Conservation (phyloP, 2,888 invertebrate species). For the Calameuta pallipes region DNA sequence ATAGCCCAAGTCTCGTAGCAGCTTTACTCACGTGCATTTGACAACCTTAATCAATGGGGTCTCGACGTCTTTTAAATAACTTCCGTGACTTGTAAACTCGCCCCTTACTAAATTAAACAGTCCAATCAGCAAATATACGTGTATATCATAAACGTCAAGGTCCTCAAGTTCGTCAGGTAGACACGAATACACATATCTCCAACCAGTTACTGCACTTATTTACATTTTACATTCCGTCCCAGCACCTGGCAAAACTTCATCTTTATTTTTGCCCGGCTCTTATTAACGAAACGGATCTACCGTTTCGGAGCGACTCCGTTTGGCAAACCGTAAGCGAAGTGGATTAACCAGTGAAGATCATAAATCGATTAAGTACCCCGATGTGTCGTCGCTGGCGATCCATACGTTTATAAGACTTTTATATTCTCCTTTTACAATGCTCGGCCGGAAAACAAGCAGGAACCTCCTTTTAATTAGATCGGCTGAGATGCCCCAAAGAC, state of each 20-base stretch:
- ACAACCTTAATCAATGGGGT: not conserved
- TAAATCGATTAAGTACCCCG: constrained; percentile 32
- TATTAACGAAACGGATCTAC: constrained; percentile 35
- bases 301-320: not conserved
- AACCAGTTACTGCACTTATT: constrained; percentile 56
- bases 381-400: not conserved
- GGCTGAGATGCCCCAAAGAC: not conserved
- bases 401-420: not conserved
- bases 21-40: not conserved
- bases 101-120: not conserved
- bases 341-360: constrained; percentile 29
- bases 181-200: constrained; percentile 50
- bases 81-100: not conserved
- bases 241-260: constrained; percentile 43
- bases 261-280: constrained; percentile 6
- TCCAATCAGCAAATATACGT: constrained; percentile 20
- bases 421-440: not conserved
- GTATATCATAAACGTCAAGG: constrained; percentile 43
- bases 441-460: not conserved
- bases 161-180: constrained; percentile 34
- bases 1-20: not conserved
- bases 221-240: constrained; percentile 53
- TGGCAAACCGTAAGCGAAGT: constrained; percentile 32
- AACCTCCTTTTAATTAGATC: not conserved
- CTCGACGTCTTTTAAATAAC: not conserved